Evolutionary conservation across 2,888 invertebrate species (phyloP), one percentile per base, ranked within the genome.

Genomic region (Atherix ibis): DNA sequence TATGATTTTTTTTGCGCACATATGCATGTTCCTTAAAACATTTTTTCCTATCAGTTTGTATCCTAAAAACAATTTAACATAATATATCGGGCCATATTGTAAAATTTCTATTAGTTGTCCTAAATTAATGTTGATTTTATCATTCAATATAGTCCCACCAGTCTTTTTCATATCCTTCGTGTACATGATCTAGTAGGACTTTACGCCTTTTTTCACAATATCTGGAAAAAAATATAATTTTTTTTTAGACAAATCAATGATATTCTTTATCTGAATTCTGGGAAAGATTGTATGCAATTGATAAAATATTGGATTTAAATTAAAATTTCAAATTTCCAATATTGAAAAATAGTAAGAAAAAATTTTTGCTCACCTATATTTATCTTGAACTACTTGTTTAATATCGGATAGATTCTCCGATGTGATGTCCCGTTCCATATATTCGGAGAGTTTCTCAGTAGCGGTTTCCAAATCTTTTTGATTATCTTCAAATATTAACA

Each of bases 301-400:
- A 22, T 22, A 22, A 22, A 22, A 22, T 22, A 8, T 22, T 22
- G 6, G 10, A 22, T 8, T 8, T 6, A 22, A 22, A 8, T 8
- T 22, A 22, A 22, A 22, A 8, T 22, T 10, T 10, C 6, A 8
- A 8, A 55, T 54, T 49, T 88, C 88, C 89, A 83, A 66, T 88
- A 91, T 67, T 94, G n/a, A n/a, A n/a, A n/a, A n/a, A n/a, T n/a
- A 22, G 10, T 6, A 22, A 22, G 6, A 22, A 8, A 22, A 22
- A 22, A 8, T 22, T 10, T 10, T 8, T 22, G 6, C 56, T 54
- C 49, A 88, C 88, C 89, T 83, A 66, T 88, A 91, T 67, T 94
- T 94, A 59, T 95, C 94, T 67, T 92, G 91, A 53, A 97, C 95
- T 67, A 92, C 95, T 65, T 97, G 95, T 65, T 97, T 97, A 60